Evolutionary conservation across 1,140 invertebrate species (phyloP).

Genomic region (Paraescarpia echinospica): DNA sequence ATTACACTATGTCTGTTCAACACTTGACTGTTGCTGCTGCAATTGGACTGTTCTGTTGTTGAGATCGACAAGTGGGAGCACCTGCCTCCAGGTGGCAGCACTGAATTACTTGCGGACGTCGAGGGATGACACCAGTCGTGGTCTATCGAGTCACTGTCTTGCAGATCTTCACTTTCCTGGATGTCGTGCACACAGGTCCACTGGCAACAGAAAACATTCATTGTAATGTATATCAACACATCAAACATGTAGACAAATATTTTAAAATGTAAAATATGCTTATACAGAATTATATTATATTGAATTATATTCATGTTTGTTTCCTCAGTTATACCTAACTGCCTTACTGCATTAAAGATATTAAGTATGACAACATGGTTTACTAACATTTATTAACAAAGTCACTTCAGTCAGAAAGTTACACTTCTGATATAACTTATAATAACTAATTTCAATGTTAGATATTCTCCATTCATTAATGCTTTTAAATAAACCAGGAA

Average conservation of each 20-base stretch:
- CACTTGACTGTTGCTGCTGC: not conserved
- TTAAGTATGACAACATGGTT: not conserved
- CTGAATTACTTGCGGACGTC: not conserved
- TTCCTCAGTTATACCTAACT: not conserved
- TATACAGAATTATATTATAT: not conserved
- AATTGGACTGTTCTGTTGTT: constrained; percentile 32
- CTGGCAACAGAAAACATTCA: constrained; percentile 58
- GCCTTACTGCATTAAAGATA: not conserved
- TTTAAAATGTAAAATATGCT: not conserved
- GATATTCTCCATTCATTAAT: too few relatives aligned
- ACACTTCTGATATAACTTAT: not conserved
- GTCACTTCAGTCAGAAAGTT: not conserved
- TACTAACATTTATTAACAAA: not conserved
- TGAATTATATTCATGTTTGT: not conserved
- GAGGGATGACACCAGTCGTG: not conserved
- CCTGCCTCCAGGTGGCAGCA: not conserved
- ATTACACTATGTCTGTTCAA: not conserved
- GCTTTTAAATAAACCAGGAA: too few relatives aligned
- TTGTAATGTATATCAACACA: not conserved
- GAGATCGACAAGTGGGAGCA: not conserved
- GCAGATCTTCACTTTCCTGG: constrained; percentile 57
- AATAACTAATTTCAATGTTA: too few relatives aligned
- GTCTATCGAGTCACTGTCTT: not conserved
- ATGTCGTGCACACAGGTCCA: constrained; percentile 94
- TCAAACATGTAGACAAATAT: not conserved